Percentiles rank a stretch among this genome's conserved stretches.
Conservation (phyloP, 2,113 vertebrate genomes). For the Passer domesticus region DNA sequence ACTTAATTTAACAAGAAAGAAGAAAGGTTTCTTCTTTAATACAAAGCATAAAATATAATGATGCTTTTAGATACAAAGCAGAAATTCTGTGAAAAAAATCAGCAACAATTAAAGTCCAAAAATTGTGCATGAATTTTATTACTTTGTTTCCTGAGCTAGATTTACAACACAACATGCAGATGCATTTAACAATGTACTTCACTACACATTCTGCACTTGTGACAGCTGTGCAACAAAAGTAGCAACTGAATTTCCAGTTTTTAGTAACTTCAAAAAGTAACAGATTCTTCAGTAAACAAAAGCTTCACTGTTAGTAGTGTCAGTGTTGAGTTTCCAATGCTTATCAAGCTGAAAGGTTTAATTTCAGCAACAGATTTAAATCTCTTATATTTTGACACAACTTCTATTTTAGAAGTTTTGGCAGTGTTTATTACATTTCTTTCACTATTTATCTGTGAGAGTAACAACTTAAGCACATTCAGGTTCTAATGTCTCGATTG, state of each 20-base stretch:
- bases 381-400: background rate
- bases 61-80: background rate
- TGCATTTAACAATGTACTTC: slow-evolving; percentile 67
- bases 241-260: slow-evolving; percentile 2
- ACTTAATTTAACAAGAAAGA: background rate
- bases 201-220: slow-evolving; percentile 52
- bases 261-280: background rate
- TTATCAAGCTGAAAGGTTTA: background rate
- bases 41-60: background rate
- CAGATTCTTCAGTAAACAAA: background rate
- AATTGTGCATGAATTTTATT: slow-evolving; percentile 66
- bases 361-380: slow-evolving; percentile 17
- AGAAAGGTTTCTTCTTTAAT: background rate
- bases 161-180: slow-evolving; percentile 56
- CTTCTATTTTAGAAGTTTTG: background rate
- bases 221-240: slow-evolving; percentile 48
- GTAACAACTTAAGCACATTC: background rate
- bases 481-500: background rate
- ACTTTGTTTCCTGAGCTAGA: slow-evolving; percentile 42
- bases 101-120: background rate
- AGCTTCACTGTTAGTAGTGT: background rate
- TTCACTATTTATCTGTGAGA: background rate
- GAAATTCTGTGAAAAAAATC: background rate
- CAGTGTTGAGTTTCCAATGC: background rate
- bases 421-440: background rate